Percentiles rank a stretch among this genome's conserved stretches.
Conservation (phyloP, 2,797 vertebrate species). For the Ibycter americanus region DNA sequence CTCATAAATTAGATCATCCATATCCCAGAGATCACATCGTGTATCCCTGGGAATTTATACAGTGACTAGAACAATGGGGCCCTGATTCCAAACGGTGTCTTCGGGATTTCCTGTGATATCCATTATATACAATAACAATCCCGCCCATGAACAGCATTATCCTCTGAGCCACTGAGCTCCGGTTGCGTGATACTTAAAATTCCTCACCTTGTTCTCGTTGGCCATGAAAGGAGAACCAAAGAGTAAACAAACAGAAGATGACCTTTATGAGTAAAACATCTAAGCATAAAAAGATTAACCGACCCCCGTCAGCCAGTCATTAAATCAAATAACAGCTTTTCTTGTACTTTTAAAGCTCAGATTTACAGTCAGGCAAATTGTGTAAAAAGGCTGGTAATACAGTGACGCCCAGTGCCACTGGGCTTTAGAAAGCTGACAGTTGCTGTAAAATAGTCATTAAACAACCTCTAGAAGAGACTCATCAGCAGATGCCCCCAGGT, state of each 20-base stretch:
- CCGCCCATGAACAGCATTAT: neutral
- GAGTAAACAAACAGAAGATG: constrained; percentile 74
- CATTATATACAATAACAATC: constrained; percentile 28
- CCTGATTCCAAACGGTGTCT: constrained; percentile 40
- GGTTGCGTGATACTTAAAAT: constrained; percentile 38
- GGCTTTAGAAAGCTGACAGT: constrained; percentile 83
- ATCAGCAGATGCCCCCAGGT: constrained; percentile 87
- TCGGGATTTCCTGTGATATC: constrained; percentile 48
- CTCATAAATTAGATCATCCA: constrained; percentile 43
- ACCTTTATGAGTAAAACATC: constrained; percentile 75
- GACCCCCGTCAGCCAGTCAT: constrained; percentile 74
- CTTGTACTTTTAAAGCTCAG: constrained; percentile 78
- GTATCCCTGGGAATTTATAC: constrained; percentile 49
- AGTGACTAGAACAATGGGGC: constrained; percentile 57
- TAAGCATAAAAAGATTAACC: constrained; percentile 75
- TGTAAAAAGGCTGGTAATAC: constrained; percentile 79
- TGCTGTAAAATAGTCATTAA: constrained; percentile 86
- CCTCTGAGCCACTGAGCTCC: constrained; percentile 31
- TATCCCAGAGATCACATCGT: neutral
- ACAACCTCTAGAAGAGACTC: constrained; percentile 85
- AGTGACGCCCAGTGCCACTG: constrained; percentile 79
- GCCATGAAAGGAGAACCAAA: constrained; percentile 34
- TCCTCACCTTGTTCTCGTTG: constrained; percentile 36
- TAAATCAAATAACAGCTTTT: constrained; percentile 79
- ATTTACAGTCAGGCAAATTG: constrained; percentile 80